A percentile compares a stretch with the other conserved stretches of the same genome.
Conservation (phyloP, 1,140 invertebrate species). For the Aphaenogaster ashmeadi region DNA sequence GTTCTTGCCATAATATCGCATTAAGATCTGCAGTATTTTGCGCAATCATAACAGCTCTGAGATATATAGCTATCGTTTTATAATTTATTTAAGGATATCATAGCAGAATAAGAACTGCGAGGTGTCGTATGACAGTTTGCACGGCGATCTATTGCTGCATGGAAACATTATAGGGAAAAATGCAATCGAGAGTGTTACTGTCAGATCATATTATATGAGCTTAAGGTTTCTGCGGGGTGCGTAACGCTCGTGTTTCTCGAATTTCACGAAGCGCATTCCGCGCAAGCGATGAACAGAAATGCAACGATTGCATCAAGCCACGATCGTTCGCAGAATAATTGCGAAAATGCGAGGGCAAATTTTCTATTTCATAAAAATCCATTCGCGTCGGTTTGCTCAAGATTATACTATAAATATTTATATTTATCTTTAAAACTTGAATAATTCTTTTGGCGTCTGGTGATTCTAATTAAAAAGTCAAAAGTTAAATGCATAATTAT, state of each 20-base stretch:
- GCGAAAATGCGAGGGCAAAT: neutral
- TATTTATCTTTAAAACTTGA: neutral
- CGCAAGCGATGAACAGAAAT: conserved; percentile 79
- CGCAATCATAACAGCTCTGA: conserved; percentile 40
- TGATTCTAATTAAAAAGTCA: neutral
- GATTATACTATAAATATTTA: neutral
- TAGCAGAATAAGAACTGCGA: conserved; percentile 38
- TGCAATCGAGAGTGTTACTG: conserved; percentile 78
- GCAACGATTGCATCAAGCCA: conserved; percentile 38
- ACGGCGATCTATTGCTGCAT: conserved; percentile 65
- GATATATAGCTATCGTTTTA: conserved; percentile 11
- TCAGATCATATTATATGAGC: conserved; percentile 84
- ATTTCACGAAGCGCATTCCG: conserved; percentile 83
- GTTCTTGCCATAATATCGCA: neutral
- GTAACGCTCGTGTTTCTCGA: conserved; percentile 81
- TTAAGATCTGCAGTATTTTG: neutral
- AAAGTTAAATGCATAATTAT: neutral
- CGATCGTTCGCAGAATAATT: conserved; percentile 60
- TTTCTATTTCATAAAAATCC: neutral
- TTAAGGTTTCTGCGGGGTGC: conserved; percentile 80
- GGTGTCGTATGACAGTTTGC: conserved; percentile 70
- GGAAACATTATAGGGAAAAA: conserved; percentile 84
- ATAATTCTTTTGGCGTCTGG: neutral
- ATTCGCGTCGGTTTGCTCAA: neutral
- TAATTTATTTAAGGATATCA: conserved; percentile 46